These are phyloP conservation scores for Pseudorasbora parva DNA, from an alignment of 2,113 vertebrate genomes.

Conservation along the genomic window DNA sequence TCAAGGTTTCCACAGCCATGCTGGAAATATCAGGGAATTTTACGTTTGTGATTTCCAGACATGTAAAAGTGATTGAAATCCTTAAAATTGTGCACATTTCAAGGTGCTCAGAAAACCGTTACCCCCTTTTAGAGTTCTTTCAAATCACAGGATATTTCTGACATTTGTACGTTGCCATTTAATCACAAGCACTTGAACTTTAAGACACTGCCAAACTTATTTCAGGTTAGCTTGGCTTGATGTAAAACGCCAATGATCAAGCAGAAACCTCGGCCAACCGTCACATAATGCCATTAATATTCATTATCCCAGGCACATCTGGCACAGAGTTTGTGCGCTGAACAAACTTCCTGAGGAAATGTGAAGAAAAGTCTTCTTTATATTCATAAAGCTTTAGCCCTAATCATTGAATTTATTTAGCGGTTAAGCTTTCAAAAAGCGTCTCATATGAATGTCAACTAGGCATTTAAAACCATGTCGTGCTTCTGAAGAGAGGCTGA, in stretches of 20 bases:
- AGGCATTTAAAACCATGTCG: not conserved
- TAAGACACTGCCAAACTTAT: not conserved
- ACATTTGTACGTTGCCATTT: not conserved
- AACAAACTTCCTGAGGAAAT: not conserved
- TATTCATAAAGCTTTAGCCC: not conserved
- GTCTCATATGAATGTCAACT: not conserved
- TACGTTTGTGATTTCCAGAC: not conserved
- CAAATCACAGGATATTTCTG: not conserved
- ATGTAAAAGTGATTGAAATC: not conserved
- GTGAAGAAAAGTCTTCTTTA: not conserved
- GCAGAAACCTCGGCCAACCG: constrained; percentile 5
- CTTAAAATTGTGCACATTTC: not conserved
- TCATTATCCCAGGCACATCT: not conserved
- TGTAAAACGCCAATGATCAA: not conserved
- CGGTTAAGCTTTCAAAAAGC: not conserved
- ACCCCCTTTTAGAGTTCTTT: not conserved
- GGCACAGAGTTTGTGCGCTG: not conserved
- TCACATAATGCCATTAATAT: constrained; percentile 36
- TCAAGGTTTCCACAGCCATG: not conserved
- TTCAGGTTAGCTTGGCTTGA: not conserved
- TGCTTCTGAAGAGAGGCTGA: constrained; percentile 4
- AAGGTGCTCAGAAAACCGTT: not conserved
- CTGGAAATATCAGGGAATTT: not conserved
- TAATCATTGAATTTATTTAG: not conserved
- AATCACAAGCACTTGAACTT: not conserved